Evolutionary conservation across 2,113 vertebrate genomes (phyloP).

Genomic region (Pituophis catenifer): DNA sequence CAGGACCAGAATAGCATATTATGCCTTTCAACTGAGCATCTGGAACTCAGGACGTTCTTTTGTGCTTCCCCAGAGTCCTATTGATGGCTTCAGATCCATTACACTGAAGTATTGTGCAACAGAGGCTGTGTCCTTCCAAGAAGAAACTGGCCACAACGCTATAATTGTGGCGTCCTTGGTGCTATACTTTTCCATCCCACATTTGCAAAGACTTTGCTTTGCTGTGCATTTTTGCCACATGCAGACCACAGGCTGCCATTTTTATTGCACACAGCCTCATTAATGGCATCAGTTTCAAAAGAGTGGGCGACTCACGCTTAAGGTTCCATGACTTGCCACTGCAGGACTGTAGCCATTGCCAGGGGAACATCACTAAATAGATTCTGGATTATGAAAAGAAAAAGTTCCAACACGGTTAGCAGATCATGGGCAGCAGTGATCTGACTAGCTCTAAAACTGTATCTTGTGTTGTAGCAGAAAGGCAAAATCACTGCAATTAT

Average conservation of each 20-base stretch:
- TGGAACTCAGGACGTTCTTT: background rate
- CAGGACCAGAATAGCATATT: background rate
- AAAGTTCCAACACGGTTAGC: background rate
- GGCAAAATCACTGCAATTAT: background rate
- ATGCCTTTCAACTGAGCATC: background rate
- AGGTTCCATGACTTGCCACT: background rate
- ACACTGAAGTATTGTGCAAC: background rate
- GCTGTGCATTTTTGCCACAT: constrained; percentile 5
- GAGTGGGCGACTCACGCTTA: background rate
- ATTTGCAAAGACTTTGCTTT: constrained; percentile 11
- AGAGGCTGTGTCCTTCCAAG: background rate
- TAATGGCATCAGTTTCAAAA: background rate
- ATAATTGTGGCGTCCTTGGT: background rate
- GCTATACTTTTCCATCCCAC: constrained; percentile 5
- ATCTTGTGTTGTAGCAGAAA: background rate
- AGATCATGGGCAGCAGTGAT: background rate
- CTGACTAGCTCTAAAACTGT: too few relatives aligned
- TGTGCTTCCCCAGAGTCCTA: background rate
- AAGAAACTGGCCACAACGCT: background rate
- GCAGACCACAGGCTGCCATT: background rate
- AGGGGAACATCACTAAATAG: background rate
- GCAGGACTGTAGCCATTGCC: background rate
- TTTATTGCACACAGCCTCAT: background rate
- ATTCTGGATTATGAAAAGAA: background rate
- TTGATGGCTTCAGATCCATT: background rate